These are phyloP conservation scores for Thereva nobilitata DNA, from an alignment of 2,888 invertebrate species.

Conservation along the genomic window DNA sequence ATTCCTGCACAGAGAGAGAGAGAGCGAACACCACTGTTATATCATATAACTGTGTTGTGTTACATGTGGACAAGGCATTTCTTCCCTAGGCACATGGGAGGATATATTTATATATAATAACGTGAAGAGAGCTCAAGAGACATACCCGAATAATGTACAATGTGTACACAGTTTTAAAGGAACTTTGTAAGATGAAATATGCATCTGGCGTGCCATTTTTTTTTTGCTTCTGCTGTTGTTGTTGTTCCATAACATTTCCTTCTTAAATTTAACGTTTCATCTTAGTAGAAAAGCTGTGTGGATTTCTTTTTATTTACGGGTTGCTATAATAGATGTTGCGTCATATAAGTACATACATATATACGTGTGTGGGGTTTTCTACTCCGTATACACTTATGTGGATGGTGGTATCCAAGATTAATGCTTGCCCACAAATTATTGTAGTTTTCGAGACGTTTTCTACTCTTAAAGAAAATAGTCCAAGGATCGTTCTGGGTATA, in stretches of 20 bases:
- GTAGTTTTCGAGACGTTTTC: background rate
- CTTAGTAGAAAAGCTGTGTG: too few relatives aligned
- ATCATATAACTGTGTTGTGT: too few relatives aligned
- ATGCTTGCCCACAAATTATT: constrained; percentile 24
- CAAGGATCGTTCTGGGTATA: constrained; percentile 1
- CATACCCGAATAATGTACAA: constrained; percentile 11
- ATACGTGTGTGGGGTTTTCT: too few relatives aligned
- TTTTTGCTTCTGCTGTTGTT: too few relatives aligned
- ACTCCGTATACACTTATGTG: too few relatives aligned
- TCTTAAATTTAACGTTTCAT: too few relatives aligned
- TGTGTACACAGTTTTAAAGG: constrained; percentile 13
- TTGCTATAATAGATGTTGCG: too few relatives aligned
- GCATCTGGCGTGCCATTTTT: constrained; percentile 1
- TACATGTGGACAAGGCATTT: too few relatives aligned
- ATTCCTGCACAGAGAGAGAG: background rate
- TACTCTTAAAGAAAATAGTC: background rate
- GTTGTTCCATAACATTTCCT: too few relatives aligned
- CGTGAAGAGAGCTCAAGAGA: constrained; percentile 6
- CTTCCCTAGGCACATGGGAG: background rate
- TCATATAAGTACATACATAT: too few relatives aligned
- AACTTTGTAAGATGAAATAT: constrained; percentile 26
- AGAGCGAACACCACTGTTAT: too few relatives aligned
- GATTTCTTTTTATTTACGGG: too few relatives aligned
- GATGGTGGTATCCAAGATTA: background rate
- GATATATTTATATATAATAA: background rate